phyloP scores from a whole-genome alignment of 2,797 vertebrate species.

The Hydrophis major region DNA sequence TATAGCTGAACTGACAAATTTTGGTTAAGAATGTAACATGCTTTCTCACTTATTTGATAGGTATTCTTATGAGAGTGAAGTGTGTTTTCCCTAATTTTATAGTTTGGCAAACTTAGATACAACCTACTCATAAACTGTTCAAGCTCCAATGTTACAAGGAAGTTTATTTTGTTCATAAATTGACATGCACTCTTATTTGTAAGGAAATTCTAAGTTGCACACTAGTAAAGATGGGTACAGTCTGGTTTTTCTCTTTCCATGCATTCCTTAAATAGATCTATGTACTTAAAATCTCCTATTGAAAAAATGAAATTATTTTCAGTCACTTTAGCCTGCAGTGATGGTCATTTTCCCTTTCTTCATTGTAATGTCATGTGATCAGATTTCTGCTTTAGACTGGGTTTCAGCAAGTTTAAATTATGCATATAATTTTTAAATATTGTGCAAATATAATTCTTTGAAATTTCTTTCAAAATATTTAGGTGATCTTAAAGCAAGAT shows the following conservation, averaged over 20 bases:
- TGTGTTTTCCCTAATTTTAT: background rate
- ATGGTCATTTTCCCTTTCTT: background rate
- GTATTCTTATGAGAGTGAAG: background rate
- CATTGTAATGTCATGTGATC: background rate
- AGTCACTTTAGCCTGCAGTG: background rate
- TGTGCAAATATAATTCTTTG: background rate
- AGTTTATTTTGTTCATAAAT: background rate
- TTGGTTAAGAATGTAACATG: background rate
- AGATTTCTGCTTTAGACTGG: background rate
- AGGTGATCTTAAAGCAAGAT: slow-evolving; percentile 91
- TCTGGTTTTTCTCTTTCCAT: background rate
- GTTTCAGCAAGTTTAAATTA: background rate
- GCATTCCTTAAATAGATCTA: background rate
- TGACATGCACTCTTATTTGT: background rate
- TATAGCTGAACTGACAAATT: background rate
- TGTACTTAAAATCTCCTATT: background rate
- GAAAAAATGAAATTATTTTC: background rate
- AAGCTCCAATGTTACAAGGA: background rate
- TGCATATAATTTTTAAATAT: background rate
- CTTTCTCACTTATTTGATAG: background rate
- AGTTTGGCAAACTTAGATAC: background rate
- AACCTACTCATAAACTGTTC: background rate
- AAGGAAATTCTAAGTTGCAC: background rate
- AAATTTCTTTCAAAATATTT: slow-evolving; percentile 46
- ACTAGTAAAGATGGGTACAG: background rate